Evolutionary conservation across 2,113 vertebrate genomes (phyloP), one percentile per base, ranked within the genome.

Genomic region (Barnardius zonarius): DNA sequence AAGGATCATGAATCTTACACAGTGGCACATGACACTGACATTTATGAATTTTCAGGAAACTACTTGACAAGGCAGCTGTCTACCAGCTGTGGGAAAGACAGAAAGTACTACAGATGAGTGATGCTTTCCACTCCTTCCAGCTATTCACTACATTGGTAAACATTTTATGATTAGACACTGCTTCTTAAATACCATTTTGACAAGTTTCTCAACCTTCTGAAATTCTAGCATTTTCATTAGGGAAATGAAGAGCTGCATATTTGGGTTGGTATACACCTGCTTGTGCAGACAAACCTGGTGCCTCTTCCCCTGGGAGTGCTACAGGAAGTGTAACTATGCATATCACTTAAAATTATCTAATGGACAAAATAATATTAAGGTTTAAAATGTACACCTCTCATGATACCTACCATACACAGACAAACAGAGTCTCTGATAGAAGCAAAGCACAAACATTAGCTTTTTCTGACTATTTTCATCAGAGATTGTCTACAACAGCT

Each of bases 271-370:
- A 46, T 68, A 12, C 6, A 9, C 7, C 18, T 25, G 27, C 6
- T 8, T 13, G 5, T 30, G 30, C 46, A 76, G 46, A 31, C 2
- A 69, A 92, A 77, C 4, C 11, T 7, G 11, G 2, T 1, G 3
- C 7, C 7, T 49, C 37, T 70, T 11, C 31, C 5, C 33, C 55
- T n/a, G 20, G 33, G 2, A 52, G 28, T 37, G 31, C 12, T 49
- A 4, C n/a, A 39, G 73, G 61, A 74, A n/a, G 7, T 48, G 5
- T 9, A 73, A 44, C 8, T 24, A 12, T 10, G 14, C 0, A 0
- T 7, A 20, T 5, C 2, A 5, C 27, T 88, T 66, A 30, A 52
- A 92, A 81, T 13, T 49, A 5, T 39, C 64, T 39, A 51, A 54
- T 3, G 4, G 39, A 62, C 17, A 57, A 67, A 19, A 41, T 24